These are phyloP conservation scores for Amorpha juglandis DNA, from an alignment of 2,888 invertebrate species.

Conservation along the genomic window DNA sequence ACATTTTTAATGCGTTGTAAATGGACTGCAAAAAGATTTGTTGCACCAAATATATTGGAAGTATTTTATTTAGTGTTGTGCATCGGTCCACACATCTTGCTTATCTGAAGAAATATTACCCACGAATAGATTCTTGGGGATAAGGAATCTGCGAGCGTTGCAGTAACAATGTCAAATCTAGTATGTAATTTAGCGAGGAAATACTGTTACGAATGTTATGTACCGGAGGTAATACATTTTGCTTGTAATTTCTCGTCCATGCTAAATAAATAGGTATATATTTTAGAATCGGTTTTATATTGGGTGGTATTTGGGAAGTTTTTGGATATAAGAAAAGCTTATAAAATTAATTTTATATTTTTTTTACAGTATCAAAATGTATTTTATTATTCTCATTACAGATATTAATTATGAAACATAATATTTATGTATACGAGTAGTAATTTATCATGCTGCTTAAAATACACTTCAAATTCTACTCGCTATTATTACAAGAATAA, in stretches of 20 bases:
- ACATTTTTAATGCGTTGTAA: not conserved
- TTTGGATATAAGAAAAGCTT: too few relatives aligned
- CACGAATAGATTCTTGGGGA: slow-evolving; percentile 37
- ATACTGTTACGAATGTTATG: slow-evolving; percentile 7
- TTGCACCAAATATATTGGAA: slow-evolving; percentile 17
- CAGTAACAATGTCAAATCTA: slow-evolving; percentile 32
- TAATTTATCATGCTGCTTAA: too few relatives aligned
- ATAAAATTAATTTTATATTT: too few relatives aligned
- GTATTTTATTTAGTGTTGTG: slow-evolving; percentile 45
- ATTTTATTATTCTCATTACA: too few relatives aligned
- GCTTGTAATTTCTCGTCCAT: not conserved
- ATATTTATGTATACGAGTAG: too few relatives aligned
- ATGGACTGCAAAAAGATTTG: slow-evolving; percentile 10
- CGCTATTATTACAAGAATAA: too few relatives aligned
- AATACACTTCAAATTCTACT: too few relatives aligned
- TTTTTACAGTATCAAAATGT: too few relatives aligned
- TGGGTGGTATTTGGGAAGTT: not conserved
- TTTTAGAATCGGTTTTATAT: not conserved
- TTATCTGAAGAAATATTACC: slow-evolving; percentile 47
- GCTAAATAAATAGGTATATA: not conserved
- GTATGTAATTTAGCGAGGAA: slow-evolving; percentile 9
- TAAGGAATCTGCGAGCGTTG: slow-evolving; percentile 34
- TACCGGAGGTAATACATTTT: slow-evolving; percentile 9
- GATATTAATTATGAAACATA: too few relatives aligned
- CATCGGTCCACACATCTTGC: slow-evolving; percentile 47